Base-by-base conservation (phyloP, 1,140 invertebrate genomes). In the Berghia stephanieae region DNA sequence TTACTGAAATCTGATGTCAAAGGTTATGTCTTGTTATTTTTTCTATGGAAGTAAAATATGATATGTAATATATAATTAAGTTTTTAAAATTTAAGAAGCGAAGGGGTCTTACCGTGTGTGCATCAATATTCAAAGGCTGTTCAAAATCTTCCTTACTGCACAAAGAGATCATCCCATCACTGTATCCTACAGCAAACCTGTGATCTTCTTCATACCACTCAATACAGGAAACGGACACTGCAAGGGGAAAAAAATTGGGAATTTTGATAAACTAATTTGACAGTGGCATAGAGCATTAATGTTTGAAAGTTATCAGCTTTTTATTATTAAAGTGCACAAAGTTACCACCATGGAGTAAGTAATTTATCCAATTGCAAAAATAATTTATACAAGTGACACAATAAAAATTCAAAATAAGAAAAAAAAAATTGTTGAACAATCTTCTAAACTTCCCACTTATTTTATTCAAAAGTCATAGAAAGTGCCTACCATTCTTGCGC, bases 121-220 rank as follows among this genome's bases (percentile, higher is more conserved):
- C 91, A 77, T 90, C 88, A 13, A 90, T 83, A 8, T 88, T 88
- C 52, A 89, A 79, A 31, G 89, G 88, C 4, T 86, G 83, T 49
- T 86, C 83, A 78, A 89, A 87, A 18, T 86, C 82, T 71, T 89
- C 84, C 49, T 86, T 86, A 38, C 82, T 84, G 72, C 90, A 91
- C 46, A 93, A 82, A 77, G 90, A 91, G 6, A 93, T 81, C 10
- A 90, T 86, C n/a, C 92, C 92, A 89, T 92, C 91, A 77, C 89
- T 86, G 84, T 90, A 93, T 13, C 88, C 92, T 8, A 92, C 88
- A 34, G 90, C 91, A 89, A 92, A 92, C 52, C 89, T 86, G 71
- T 89, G 87, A 21, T 92, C 90, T 82, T 92, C 91, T 78, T 91
- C 87, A 78, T 88, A 88, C 92, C 92, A 93, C 40, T 90, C 90